Base-by-base conservation (phyloP, 2,113 vertebrate species). In the Mugil cephalus region DNA sequence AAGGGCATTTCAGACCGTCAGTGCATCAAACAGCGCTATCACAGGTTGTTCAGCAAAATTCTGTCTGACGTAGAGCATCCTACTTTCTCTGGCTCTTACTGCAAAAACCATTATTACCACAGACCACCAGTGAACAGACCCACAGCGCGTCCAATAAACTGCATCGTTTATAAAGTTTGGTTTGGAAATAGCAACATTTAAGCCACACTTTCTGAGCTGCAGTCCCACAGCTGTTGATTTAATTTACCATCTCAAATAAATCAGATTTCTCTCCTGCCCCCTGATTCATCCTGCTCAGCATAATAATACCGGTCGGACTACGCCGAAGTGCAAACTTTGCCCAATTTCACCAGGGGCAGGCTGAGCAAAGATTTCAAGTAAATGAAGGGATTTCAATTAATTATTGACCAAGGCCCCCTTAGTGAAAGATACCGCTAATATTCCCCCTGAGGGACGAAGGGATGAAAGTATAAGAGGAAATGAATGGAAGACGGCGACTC, bases 381-480 rank as follows among this genome's bases (percentile, higher is more conserved):
- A 84, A 87, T 84, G 80, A 88, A 87, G 79, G 88, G 86, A 90
- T 92, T 89, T 88, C 82, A 90, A 87, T 88, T 89, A 77, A 88
- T 87, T 80, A 88, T 80, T 88, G 87, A 83, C 79, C 71, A 77
- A 74, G 69, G 79, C 67, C 72, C 67, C 62, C 62, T 73, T 67
- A 83, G 69, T 61, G 46, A 80, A 76, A 72, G 82, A 85, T 73
- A 77, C 55, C 9, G 7, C 61, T 87, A 88, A 89, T 88, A 81
- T 84, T 81, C 58, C 74, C 82, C 86, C 78, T 51, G 79, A 82
- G 87, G 84, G 69, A 79, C 61, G 65, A 66, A 70, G 72, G 77
- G 56, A 82, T 69, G 64, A 71, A 70, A 71, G 50, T 21, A 78
- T 46, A 55, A 35, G 55, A 72, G 61, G 9, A 82, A 77, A 78